Percentiles rank a stretch among this genome's conserved stretches.
Evolutionary conservation across 2,888 invertebrate genomes (phyloP).

Genomic region (Lobophora halterata): DNA sequence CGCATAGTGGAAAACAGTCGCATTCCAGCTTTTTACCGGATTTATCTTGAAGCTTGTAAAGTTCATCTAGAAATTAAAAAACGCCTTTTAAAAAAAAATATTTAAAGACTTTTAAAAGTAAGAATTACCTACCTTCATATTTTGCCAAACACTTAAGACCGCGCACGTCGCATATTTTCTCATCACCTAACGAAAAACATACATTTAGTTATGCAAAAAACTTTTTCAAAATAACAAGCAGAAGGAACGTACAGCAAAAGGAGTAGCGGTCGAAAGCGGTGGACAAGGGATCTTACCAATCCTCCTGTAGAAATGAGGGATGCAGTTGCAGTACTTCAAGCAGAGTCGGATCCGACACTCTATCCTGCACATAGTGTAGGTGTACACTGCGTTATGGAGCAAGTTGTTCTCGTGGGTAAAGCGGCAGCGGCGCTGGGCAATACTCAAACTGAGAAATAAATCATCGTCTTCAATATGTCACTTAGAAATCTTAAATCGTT

Average conservation of each 20-base stretch:
- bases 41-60: constrained; percentile 73
- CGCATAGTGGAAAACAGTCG: constrained; percentile 84
- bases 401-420: constrained; percentile 84
- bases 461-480: not conserved
- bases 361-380: constrained; percentile 84
- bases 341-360: constrained; percentile 85
- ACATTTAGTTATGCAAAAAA: too few relatives aligned
- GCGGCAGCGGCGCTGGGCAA: constrained; percentile 85
- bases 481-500: too few relatives aligned
- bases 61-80: constrained; percentile 59
- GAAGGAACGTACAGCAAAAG: too few relatives aligned
- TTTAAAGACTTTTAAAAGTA: not conserved
- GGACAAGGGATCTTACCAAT: constrained; percentile 68
- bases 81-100: not conserved
- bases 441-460: constrained; percentile 66
- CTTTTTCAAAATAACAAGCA: too few relatives aligned
- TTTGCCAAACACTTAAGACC: constrained; percentile 83
- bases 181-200: constrained; percentile 58
- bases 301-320: constrained; percentile 87
- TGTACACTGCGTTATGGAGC: constrained; percentile 84
- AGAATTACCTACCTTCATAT: constrained; percentile 71
- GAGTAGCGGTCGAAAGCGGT: too few relatives aligned
- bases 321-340: constrained; percentile 83
- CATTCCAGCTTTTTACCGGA: constrained; percentile 80
- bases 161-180: constrained; percentile 80